These are phyloP conservation scores for Diarsia brunnea DNA, from an alignment of 2,888 invertebrate genomes.

Conservation along the genomic window DNA sequence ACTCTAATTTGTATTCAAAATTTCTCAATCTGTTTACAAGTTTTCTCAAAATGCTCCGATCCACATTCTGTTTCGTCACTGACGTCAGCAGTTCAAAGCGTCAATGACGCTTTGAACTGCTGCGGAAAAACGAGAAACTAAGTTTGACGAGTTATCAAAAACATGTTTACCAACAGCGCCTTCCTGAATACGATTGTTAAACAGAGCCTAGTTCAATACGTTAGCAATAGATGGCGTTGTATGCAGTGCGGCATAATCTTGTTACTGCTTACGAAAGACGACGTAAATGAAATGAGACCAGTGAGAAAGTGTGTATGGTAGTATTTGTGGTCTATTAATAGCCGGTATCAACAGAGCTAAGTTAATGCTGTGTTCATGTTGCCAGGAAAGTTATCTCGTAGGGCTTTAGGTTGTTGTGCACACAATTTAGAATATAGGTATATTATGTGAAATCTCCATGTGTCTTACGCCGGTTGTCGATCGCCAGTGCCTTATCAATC, in stretches of 20 bases:
- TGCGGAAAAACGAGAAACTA: background rate
- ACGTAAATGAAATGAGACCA: background rate
- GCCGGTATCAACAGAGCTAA: background rate
- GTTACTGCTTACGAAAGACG: background rate
- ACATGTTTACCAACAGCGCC: background rate
- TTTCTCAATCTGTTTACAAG: no score
- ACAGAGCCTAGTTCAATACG: conserved; percentile 2
- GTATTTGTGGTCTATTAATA: background rate
- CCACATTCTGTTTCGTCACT: background rate
- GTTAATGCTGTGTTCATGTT: background rate
- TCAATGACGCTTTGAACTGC: background rate
- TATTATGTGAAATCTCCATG: background rate
- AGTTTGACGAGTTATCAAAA: background rate
- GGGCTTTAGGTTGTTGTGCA: background rate
- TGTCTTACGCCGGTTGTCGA: background rate
- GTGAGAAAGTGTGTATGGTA: background rate
- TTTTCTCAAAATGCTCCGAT: no score
- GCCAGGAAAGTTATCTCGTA: background rate
- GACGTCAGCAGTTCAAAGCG: no score
- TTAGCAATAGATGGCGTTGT: conserved; percentile 17
- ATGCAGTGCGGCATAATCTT: conserved; percentile 1
- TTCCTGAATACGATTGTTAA: background rate
- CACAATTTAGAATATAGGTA: background rate
- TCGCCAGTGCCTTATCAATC: background rate
- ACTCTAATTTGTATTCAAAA: background rate